Percentiles rank a stretch among this genome's conserved stretches.
These are phyloP conservation scores for Leuctra nigra DNA, from an alignment of 2,888 invertebrate species.

Conservation along the genomic window DNA sequence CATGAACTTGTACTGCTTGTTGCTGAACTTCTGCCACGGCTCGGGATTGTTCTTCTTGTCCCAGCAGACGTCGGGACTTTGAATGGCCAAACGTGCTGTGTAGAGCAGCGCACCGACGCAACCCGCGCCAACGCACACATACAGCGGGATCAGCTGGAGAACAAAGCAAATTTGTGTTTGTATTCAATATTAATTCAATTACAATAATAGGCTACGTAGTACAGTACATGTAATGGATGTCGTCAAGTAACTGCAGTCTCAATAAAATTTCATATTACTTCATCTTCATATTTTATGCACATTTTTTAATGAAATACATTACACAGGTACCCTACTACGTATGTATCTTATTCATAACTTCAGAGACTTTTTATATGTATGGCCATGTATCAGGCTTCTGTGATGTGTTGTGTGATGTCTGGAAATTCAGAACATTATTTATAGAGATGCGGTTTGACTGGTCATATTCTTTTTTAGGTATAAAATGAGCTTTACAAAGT, in stretches of 20 bases:
- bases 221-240: not conserved
- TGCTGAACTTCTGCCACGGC: conserved; percentile 72
- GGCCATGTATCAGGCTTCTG: too few species aligned
- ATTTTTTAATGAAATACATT: too few species aligned
- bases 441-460: too few species aligned
- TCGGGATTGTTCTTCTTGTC: conserved; percentile 61
- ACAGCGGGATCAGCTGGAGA: conserved; percentile 72
- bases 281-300: too few species aligned
- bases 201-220: not conserved
- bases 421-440: too few species aligned
- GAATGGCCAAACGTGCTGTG: conserved; percentile 60
- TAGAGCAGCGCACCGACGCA: conserved; percentile 59
- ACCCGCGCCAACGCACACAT: conserved; percentile 64
- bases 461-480: too few species aligned
- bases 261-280: not conserved
- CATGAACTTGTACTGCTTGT: conserved; percentile 76
- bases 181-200: not conserved
- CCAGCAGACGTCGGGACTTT: conserved; percentile 82
- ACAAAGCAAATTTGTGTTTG: not conserved
- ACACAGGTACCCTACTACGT: too few species aligned
- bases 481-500: too few species aligned
- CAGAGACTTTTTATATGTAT: too few species aligned
- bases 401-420: too few species aligned
- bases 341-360: too few species aligned
- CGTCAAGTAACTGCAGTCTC: too few species aligned